Base-by-base conservation (phyloP, 1,140 invertebrate genomes). In the Drosophila asahinai region DNA sequence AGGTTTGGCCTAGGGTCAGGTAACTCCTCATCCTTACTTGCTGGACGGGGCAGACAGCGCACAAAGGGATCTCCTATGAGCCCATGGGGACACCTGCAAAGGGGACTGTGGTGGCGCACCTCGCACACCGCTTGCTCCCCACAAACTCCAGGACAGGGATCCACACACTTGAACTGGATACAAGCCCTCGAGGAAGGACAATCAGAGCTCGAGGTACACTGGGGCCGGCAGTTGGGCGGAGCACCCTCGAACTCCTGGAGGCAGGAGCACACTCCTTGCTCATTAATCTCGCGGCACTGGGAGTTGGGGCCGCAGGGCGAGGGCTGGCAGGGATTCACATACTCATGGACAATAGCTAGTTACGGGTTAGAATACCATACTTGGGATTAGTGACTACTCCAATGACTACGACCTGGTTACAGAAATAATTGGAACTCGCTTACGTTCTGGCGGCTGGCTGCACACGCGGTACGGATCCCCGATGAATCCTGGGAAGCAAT, bases 61-160 rank as follows among this genome's bases (percentile, higher is more conserved):
- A 86, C 80, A 43, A 90, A 95, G n/a, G 97, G 96, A 93, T 98
- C 96, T 57, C 97, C 97, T 11, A 95, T 95, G 77, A 95, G 95
- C 11, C 95, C 96, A 2, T 95, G 93, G 42, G 95, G 90, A 92
- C 97, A 97, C 52, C 94, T 94, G 87, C 97, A 97, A 51, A 96
- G 95, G 1, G 97, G 96, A 42, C 95, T 95, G 76, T 97, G 96
- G 90, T 97, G 96, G 14, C 95, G 93, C 3, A 97, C 96, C 25
- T 94, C 94, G 87, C 97, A 97, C 59, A 95, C 94, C 0, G 97
- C 96, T 92, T 96, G 96, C 48, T 95, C 92, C 6, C 97, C 97
- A 92, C 97, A 98, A 2, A 95, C 95, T 68, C 95, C 96, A 25
- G 95, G 94, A 71, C 97, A 97, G 12, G 97, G 97, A 93, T 97